Evolutionary conservation across 2,797 vertebrate genomes (phyloP).

Genomic region (Erethizon dorsatum): DNA sequence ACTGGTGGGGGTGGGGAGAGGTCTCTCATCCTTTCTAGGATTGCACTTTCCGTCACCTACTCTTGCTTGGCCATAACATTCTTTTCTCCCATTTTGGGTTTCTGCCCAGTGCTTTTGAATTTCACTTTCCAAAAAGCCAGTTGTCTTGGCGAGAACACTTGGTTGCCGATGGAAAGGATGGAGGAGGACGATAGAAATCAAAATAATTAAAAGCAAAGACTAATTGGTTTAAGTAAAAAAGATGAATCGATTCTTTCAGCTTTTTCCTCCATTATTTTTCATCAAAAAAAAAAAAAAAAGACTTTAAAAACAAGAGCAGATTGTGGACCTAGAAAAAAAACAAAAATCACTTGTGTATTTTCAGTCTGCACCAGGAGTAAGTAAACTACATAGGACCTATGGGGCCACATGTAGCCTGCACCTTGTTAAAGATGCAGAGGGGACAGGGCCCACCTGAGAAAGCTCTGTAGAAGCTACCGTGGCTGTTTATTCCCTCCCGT

Average conservation of each 20-base stretch:
- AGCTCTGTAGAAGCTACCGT: background rate
- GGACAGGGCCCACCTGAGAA: background rate
- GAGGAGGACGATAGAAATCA: background rate
- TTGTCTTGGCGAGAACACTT: conserved; percentile 17
- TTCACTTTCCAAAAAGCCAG: conserved; percentile 54
- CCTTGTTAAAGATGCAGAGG: background rate
- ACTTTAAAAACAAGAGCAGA: background rate
- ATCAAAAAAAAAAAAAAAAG: conserved; percentile 11
- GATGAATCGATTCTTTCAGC: background rate
- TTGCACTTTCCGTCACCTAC: background rate
- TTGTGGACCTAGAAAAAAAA: conserved; percentile 28
- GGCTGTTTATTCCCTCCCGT: background rate
- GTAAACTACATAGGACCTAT: background rate
- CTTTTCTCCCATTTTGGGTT: conserved; percentile 6
- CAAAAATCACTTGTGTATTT: background rate
- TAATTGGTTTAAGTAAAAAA: conserved; percentile 22
- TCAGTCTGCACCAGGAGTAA: background rate
- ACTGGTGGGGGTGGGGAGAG: background rate
- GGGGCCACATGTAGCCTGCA: background rate
- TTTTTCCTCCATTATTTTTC: conserved; percentile 10
- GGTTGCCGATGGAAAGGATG: background rate
- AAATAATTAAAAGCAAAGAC: background rate
- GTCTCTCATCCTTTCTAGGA: background rate
- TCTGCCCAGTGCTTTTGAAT: conserved; percentile 54
- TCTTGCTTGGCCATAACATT: background rate